Evolutionary conservation across 2,797 vertebrate genomes (phyloP).

Genomic region (Pangasius mekongensis): DNA sequence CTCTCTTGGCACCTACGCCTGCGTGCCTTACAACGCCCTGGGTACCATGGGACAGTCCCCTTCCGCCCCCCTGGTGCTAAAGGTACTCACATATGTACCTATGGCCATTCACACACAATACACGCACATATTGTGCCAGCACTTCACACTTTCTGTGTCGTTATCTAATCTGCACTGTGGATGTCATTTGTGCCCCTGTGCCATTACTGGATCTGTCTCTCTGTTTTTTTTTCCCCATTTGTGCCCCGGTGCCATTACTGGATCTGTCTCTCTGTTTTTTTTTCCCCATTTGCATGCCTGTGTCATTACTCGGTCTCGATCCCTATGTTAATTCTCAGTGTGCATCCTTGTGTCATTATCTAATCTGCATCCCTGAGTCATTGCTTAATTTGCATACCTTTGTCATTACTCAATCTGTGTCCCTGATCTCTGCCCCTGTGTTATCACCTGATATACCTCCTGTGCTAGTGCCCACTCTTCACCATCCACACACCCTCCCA

Average conservation of each 20-base stretch:
- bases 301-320: too few species aligned
- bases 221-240: not conserved
- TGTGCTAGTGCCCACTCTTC: not conserved
- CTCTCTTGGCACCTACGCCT: slow-evolving; percentile 98
- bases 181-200: not conserved
- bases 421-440: not conserved
- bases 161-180: not conserved
- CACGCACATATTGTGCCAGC: not conserved
- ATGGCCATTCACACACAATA: not conserved
- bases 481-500: not conserved
- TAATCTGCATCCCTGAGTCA: not conserved
- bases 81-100: slow-evolving; percentile 74
- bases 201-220: not conserved
- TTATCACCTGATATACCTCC: not conserved
- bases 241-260: not conserved
- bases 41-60: slow-evolving; percentile 98
- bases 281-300: not conserved
- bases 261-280: not conserved
- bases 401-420: not conserved
- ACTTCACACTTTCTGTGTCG: not conserved
- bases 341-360: not conserved
- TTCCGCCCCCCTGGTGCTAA: slow-evolving; percentile 97
- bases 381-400: not conserved
- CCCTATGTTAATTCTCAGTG: too few species aligned
- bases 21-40: slow-evolving; percentile 98